Percentiles rank a stretch among this genome's conserved stretches.
Conservation (phyloP, 2,888 invertebrate genomes). For the Adelognathus sp. region DNA sequence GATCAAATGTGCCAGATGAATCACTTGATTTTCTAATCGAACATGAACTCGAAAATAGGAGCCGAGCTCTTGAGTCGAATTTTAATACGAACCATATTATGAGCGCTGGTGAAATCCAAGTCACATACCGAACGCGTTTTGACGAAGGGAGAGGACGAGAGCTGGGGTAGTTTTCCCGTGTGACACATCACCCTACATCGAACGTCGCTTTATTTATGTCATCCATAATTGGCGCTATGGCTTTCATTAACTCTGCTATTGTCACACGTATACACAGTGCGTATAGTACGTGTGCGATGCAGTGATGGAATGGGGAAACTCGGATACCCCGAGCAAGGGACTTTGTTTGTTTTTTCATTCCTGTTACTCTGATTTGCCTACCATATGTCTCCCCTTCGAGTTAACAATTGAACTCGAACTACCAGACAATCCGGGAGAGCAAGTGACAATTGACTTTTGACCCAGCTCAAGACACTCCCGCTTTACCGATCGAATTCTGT, state of each 20-base stretch:
- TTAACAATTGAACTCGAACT: not conserved
- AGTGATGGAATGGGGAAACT: not conserved
- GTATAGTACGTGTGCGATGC: not conserved
- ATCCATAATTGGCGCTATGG: slow-evolving; percentile 74
- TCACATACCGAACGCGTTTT: slow-evolving; percentile 42
- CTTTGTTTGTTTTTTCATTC: slow-evolving; percentile 69
- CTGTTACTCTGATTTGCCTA: slow-evolving; percentile 65
- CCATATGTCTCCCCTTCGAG: slow-evolving; percentile 67
- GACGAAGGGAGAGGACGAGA: slow-evolving; percentile 19
- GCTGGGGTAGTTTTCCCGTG: slow-evolving; percentile 23
- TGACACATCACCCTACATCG: slow-evolving; percentile 24
- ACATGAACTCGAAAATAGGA: too few relatives aligned
- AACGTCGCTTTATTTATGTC: slow-evolving; percentile 66
- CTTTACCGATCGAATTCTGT: too few relatives aligned
- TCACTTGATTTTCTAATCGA: too few relatives aligned
- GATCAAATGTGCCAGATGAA: too few relatives aligned
- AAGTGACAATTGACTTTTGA: not conserved
- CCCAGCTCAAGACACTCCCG: too few relatives aligned
- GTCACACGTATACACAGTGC: slow-evolving; percentile 62
- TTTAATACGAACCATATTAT: too few relatives aligned
- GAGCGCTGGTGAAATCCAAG: slow-evolving; percentile 25
- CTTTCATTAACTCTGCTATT: slow-evolving; percentile 75
- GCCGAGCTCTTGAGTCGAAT: too few relatives aligned
- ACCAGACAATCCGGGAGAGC: not conserved
- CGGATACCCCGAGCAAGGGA: not conserved